These are phyloP conservation scores for Aspidiotus destructor DNA, from an alignment of 2,888 invertebrate species.

Conservation along the genomic window DNA sequence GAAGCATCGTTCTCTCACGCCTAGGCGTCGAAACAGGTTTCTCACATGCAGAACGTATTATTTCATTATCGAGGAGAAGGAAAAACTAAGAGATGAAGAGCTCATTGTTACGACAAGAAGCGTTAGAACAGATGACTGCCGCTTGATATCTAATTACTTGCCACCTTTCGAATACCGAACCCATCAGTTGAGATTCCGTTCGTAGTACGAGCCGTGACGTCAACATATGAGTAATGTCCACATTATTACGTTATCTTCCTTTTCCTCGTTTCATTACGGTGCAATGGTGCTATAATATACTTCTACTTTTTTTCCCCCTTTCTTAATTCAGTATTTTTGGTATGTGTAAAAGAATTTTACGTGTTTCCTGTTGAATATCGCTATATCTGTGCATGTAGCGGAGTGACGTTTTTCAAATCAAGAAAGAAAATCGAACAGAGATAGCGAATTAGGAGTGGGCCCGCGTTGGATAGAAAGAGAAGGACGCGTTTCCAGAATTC, in stretches of 20 bases:
- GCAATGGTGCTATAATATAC: no score
- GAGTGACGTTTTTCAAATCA: neutral
- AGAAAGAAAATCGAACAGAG: neutral
- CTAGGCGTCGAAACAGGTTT: no score
- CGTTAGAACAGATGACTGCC: neutral
- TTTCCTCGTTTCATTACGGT: no score
- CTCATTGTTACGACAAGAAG: no score
- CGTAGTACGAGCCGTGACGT: no score
- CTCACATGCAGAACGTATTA: no score
- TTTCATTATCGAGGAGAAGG: no score
- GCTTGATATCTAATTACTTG: neutral
- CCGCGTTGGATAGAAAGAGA: neutral
- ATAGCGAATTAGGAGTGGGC: neutral
- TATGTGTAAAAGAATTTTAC: constrained; percentile 11
- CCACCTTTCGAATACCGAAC: neutral
- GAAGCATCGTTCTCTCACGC: no score
- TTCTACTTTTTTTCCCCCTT: neutral
- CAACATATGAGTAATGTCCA: no score
- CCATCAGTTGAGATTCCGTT: neutral
- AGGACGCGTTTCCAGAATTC: constrained; percentile 1
- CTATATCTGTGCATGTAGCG: neutral
- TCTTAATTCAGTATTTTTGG: constrained; percentile 1
- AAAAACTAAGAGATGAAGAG: no score
- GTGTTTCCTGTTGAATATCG: constrained; percentile 9
- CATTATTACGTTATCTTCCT: no score